Base-by-base conservation (phyloP, 2,888 invertebrate species). In the Dilophus febrilis region DNA sequence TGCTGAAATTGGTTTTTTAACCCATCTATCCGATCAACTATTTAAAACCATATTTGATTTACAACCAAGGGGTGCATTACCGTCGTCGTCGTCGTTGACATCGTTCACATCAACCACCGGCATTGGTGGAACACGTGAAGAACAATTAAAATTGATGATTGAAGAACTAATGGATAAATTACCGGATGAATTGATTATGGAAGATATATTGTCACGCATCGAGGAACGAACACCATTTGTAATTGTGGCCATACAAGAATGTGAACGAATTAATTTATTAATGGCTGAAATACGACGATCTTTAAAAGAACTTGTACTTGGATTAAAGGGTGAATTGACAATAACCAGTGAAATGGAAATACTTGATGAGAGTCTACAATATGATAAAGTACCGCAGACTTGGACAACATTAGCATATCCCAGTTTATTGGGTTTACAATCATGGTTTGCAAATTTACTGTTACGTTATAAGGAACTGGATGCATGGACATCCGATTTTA, bases 321-420 rank as follows among this genome's bases (percentile, higher is more conserved):
- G 94, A 3, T 65, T 94, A 7, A 91, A 88, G 68, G 91, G 95
- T 33, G 94, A 94, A 60, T 61, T 95, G 48, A 92, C 94, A 3
- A 90, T 95, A 46, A 91, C 90, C 40, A 70, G 77, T n/a, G 88
- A 86, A 49, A 95, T 95, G 94, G 94, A 95, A 58, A 72, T 72
- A 10, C 59, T 94, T 45, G 81, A 88, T 61, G 79, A 81, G 54
- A 70, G 83, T 7, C 65, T 95, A 18, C 91, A 82, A 62, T 74
- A 92, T 70, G 92, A 94, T 57, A 65, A 74, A 42, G 82, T 94
- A 14, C 91, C 94, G 0, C 72, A 71, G 0, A 67, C 73, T 16
- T 95, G 95, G 94, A 71, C 78, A 0, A 75, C 72, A 45, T 71
- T 79, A 40, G 92, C 95, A 1, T 95, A 94, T 61, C 90, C 94